Percentiles rank a stretch among this genome's conserved stretches.
Conservation (phyloP, 2,888 invertebrate genomes). For the Tromatobia lineatoria region DNA sequence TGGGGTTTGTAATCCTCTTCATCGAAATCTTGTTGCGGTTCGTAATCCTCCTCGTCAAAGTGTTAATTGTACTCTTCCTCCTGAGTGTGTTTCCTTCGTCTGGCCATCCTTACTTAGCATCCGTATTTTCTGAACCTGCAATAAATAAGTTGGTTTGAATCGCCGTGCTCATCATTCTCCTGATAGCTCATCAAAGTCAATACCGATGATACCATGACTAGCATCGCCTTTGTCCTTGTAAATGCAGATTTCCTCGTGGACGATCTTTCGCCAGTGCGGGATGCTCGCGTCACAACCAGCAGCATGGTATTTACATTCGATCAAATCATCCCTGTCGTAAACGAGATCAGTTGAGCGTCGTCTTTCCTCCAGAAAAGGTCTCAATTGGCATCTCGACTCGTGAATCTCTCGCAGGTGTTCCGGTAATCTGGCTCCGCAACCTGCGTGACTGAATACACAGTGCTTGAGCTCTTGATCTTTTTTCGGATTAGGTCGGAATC, state of each 20-base stretch:
- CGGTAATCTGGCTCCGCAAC: conserved; percentile 77
- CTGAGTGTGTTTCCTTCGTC: conserved; percentile 75
- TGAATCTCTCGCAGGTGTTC: conserved; percentile 69
- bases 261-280: conserved; percentile 74
- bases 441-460: conserved; percentile 76
- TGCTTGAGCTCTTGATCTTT: conserved; percentile 73
- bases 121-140: conserved; percentile 77
- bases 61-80: conserved; percentile 74
- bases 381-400: conserved; percentile 78
- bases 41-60: conserved; percentile 56
- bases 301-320: conserved; percentile 73
- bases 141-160: conserved; percentile 76
- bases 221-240: conserved; percentile 74
- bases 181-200: conserved; percentile 67
- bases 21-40: conserved; percentile 57
- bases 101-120: conserved; percentile 79
- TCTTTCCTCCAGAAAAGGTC: conserved; percentile 78
- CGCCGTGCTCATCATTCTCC: conserved; percentile 53
- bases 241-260: conserved; percentile 78
- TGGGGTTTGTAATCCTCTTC: conserved; percentile 55
- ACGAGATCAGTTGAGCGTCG: conserved; percentile 76
- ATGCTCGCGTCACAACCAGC: conserved; percentile 78
- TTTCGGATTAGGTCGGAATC: conserved; percentile 80
- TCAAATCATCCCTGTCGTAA: conserved; percentile 69
- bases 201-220: conserved; percentile 72